Evolutionary conservation across 1,140 invertebrate species (phyloP).

Genomic region (Cyrtorhinus lividipennis): DNA sequence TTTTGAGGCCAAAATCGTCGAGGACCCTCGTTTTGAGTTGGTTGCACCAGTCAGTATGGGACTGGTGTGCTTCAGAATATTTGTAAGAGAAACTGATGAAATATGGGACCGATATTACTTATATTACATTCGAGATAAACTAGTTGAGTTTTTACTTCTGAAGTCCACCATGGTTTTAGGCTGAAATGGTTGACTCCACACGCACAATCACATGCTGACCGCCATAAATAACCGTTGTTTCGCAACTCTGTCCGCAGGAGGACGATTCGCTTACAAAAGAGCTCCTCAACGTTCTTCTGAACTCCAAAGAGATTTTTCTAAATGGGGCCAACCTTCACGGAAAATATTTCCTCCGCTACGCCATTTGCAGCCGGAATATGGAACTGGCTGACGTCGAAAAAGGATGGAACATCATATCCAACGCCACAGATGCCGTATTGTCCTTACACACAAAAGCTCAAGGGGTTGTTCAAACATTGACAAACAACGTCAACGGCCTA

Average conservation of each 20-base stretch:
- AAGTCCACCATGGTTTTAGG: too few relatives aligned
- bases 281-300: constrained; percentile 58
- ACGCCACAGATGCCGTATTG: neutral
- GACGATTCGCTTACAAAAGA: constrained; percentile 55
- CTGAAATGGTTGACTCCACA: too few relatives aligned
- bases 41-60: constrained; percentile 55
- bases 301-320: constrained; percentile 67
- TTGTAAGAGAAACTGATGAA: too few relatives aligned
- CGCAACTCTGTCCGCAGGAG: constrained; percentile 42
- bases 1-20: constrained; percentile 52
- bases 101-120: too few relatives aligned
- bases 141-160: too few relatives aligned
- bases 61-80: constrained; percentile 76
- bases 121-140: too few relatives aligned
- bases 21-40: constrained; percentile 66
- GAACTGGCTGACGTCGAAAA: constrained; percentile 56
- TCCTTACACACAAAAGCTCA: neutral
- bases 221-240: too few relatives aligned
- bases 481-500: too few relatives aligned
- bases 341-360: constrained; percentile 65
- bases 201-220: too few relatives aligned
- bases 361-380: constrained; percentile 58
- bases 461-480: too few relatives aligned
- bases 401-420: constrained; percentile 46
- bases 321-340: constrained; percentile 54